Base-by-base conservation (phyloP, 2,113 vertebrate genomes). In the Chaetodon trifascialis region DNA sequence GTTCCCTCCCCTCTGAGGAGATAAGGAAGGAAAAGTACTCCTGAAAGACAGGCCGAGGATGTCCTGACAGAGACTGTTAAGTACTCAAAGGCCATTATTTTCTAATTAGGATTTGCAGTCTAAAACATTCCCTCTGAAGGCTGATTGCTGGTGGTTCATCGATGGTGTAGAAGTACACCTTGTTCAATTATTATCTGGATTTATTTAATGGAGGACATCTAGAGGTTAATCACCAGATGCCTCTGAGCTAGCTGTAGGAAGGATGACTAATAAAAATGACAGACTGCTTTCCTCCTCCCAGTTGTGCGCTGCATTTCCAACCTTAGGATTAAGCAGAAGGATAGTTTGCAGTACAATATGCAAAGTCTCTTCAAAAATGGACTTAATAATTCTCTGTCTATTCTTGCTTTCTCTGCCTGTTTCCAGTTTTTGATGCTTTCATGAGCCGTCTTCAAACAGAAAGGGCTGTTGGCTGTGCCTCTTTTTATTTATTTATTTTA, bases 141-240 rank as follows among this genome's bases (percentile, higher is more conserved):
- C 81, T 83, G 81, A 85, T 86, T 73, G 65, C 82, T 68, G 69
- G 36, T 55, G 73, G 73, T 78, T 86, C 75, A 80, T 76, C 55
- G 73, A 89, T 88, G 76, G 66, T 77, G 83, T 49, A 55, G 65
- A 80, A 76, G 80, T 83, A 86, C 85, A 91, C 84, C 89, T 86
- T 83, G 89, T 88, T 90, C 83, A 89, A 86, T 90, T 90, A 92
- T 87, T 85, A 34, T 88, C 83, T 75, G 89, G 65, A 87, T 87
- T 87, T 91, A 83, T 87, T 91, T 83, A 86, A 91, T 87, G 73
- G 86, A 90, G 84, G 88, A 85, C 88, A 84, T 89, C 79, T 80
- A 82, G 85, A 91, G 88, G 91, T 91, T 91, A 91, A 89, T 89
- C 87, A 86, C 86, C 88, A 88, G 77, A 85, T 83, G 85, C 72